phyloP scores from a whole-genome alignment of 1,140 invertebrate species.

The Drosophila bocki region DNA sequence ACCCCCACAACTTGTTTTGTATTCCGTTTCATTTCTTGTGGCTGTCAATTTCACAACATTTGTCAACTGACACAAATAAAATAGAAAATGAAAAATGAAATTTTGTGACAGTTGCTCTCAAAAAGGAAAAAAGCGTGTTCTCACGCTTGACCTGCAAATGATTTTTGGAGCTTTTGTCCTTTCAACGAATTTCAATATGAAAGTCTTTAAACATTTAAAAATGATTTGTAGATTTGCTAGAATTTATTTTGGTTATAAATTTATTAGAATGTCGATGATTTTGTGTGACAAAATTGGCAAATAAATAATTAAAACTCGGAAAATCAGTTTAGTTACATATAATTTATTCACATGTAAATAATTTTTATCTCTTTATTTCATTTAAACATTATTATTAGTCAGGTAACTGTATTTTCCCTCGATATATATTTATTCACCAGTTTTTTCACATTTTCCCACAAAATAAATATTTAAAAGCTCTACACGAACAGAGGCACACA shows the following conservation, averaged over 20 bases:
- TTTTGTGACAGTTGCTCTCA: slow-evolving; percentile 39
- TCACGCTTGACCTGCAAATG: slow-evolving; percentile 33
- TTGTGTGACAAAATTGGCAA: neutral
- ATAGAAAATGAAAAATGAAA: slow-evolving; percentile 60
- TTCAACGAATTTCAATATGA: neutral
- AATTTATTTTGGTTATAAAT: neutral
- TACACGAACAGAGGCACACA: too few species aligned
- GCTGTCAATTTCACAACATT: slow-evolving; percentile 70
- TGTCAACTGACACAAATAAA: slow-evolving; percentile 60
- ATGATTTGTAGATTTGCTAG: neutral
- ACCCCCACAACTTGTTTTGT: slow-evolving; percentile 7
- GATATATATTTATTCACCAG: too few species aligned
- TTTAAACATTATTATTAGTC: too few species aligned
- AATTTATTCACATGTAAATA: neutral
- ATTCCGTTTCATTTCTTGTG: slow-evolving; percentile 27
- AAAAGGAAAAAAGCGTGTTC: slow-evolving; percentile 5
- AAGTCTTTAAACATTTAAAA: slow-evolving; percentile 1
- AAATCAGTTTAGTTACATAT: neutral
- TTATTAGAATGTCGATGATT: neutral
- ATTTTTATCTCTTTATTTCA: neutral
- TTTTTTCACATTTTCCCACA: neutral
- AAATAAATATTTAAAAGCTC: slow-evolving; percentile 11
- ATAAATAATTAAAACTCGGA: neutral
- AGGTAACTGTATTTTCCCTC: neutral
- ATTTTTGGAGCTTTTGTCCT: slow-evolving; percentile 20